These are phyloP conservation scores for Aphaenogaster floridana DNA, from an alignment of 1,140 invertebrate species.

Conservation along the genomic window DNA sequence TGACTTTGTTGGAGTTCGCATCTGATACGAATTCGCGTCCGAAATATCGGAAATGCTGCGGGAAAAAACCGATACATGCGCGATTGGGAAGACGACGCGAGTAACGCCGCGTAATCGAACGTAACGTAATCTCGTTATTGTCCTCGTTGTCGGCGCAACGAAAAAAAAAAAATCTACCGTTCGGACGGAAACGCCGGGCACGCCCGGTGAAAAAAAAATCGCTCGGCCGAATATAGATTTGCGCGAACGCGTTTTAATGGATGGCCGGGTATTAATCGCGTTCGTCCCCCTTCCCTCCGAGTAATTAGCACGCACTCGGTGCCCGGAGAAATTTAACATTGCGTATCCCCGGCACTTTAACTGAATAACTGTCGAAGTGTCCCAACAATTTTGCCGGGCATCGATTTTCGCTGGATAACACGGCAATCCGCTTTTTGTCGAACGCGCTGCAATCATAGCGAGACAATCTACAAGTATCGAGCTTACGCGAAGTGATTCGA, in stretches of 20 bases:
- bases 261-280: slow-evolving; percentile 54
- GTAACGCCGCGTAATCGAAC: slow-evolving; percentile 59
- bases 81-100: slow-evolving; percentile 48
- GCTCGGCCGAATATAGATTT: slow-evolving; percentile 36
- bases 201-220: slow-evolving; percentile 7
- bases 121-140: slow-evolving; percentile 64
- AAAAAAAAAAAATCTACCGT: slow-evolving; percentile 33
- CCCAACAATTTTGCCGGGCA: slow-evolving; percentile 50
- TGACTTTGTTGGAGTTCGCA: slow-evolving; percentile 38
- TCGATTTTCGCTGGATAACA: slow-evolving; percentile 47
- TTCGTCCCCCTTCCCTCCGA: not conserved
- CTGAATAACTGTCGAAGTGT: slow-evolving; percentile 60
- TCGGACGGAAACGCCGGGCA: slow-evolving; percentile 24
- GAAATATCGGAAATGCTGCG: slow-evolving; percentile 56
- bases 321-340: slow-evolving; percentile 57
- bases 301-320: slow-evolving; percentile 50
- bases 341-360: slow-evolving; percentile 34
- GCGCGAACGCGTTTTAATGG: slow-evolving; percentile 55
- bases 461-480: slow-evolving; percentile 46
- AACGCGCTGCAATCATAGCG: slow-evolving; percentile 38
- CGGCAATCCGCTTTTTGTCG: slow-evolving; percentile 42
- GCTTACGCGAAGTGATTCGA: slow-evolving; percentile 36
- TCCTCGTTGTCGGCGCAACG: slow-evolving; percentile 36
- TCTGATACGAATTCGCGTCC: slow-evolving; percentile 52
- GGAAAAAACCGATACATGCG: slow-evolving; percentile 28